Base-by-base conservation (phyloP, 2,113 vertebrate species). In the Neodon shergylaensis region DNA sequence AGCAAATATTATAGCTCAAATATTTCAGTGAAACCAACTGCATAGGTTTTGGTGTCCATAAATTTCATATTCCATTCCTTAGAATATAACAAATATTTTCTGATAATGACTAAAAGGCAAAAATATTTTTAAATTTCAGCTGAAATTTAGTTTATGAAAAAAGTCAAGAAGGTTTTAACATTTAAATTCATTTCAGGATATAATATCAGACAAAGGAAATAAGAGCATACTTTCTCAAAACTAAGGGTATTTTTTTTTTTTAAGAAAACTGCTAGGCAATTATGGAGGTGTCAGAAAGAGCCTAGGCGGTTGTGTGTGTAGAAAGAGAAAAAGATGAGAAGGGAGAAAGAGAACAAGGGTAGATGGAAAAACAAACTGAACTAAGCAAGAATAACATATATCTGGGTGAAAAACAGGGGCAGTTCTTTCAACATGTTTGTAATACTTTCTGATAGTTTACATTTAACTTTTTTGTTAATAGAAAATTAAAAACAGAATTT, bases 91-190 rank as follows among this genome's bases (percentile, higher is more conserved):
- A 5, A 26, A 92, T 33, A 13, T 86, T 33, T 85, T 47, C 5
- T 36, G 42, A 68, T 49, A 68, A 49, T 68, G 31, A 47, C 28
- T 36, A 14, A 49, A 76, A 90, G 88, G 28, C 21, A 89, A 36
- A 36, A 90, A 66, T 33, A 65, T 94, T 7, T 92, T 92, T 54
- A 85, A 61, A 42, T 74, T 26, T 87, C 6, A 47, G 2, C 39
- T 89, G 95, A 58, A 90, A 87, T 31, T 94, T 73, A 89, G 58
- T 93, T 74, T 89, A 66, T 76, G 39, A 72, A 77, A 77, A 77
- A 89, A 70, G 58, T 49, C 39, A 81, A 82, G 54, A 73, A 91
- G 42, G 36, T 12, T 9, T 83, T 77, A 79, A 21, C 0, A 83
- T 65, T 36, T 36, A 84, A 13, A 70, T 83, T 17, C 2, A 68